Evolutionary conservation across 2,888 invertebrate genomes (phyloP), one percentile per base, ranked within the genome.

Genomic region (Meliscaeva auricollis): DNA sequence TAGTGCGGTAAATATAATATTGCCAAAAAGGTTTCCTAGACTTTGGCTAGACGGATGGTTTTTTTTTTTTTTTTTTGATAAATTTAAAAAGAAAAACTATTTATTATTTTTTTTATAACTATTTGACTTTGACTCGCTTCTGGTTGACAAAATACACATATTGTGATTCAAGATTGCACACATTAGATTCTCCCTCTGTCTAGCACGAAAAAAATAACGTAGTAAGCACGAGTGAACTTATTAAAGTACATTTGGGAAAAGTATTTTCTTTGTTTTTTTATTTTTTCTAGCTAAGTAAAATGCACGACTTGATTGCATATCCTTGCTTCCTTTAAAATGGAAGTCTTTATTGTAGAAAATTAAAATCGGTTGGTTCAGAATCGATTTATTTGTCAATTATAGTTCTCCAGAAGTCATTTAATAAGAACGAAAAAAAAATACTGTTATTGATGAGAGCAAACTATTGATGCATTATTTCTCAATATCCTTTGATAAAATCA

Each of bases 1-100:
- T 69, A 48, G 62, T 66, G 48, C 60, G 46, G 70, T 17, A 56
- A 64, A 72, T 46, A 69, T 20, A 35, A 66, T 70, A 64, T 80
- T 64, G 69, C 75, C 75, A 80, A 66, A 50, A 70, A 52, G 69
- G 7, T 44, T 46, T 15, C 17, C 44, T 30, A 44, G 46, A 66
- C 50, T 38, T 58, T 50, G 66, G 66, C 66, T 66, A 66, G 66
- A 66, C 66, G 7, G 17, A 54, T 41, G 15, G 38, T 64, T 48
- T 50, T 20, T 41, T 30, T 48, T 30, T 15, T 48, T 44, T 15
- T 48, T 46, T 68, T 13, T 15, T 38, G 38, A 15, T 22, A 62
- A 62, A 62, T 26, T 60, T 26, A 11, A 46, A 20, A 69, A 48
- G n/a, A 69, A 30, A 64, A 22, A 66, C 44, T 66, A 7, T 7